A percentile compares a stretch with the other conserved stretches of the same genome.
Evolutionary conservation across 2,797 vertebrate genomes (phyloP).

Genomic region (Lepus townsendii): DNA sequence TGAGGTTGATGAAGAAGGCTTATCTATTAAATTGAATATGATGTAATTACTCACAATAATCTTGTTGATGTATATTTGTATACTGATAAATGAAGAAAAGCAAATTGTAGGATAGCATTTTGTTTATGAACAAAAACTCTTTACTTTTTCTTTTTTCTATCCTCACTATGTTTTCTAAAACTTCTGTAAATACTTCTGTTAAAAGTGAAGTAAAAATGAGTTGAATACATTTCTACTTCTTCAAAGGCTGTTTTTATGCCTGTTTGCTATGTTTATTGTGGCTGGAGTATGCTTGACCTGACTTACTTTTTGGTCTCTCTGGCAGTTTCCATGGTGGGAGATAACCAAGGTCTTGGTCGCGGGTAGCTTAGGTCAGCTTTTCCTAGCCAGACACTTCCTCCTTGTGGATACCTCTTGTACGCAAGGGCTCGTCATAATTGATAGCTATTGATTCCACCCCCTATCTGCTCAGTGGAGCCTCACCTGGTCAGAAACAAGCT

Average conservation of each 20-base stretch:
- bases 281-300: neutral
- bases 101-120: neutral
- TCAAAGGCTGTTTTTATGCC: neutral
- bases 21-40: neutral
- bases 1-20: neutral
- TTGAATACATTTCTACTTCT: neutral
- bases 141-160: neutral
- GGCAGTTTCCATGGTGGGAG: neutral
- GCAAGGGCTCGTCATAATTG: neutral
- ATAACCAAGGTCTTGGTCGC: neutral
- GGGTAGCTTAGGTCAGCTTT: neutral
- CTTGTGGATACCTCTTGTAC: neutral
- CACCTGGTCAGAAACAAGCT: neutral
- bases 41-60: neutral
- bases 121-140: neutral
- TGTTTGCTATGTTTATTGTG: neutral
- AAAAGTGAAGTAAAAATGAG: neutral
- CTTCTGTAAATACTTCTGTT: neutral
- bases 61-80: neutral
- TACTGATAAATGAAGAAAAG: neutral
- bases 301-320: neutral
- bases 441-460: neutral
- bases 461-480: neutral
- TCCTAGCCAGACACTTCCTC: neutral
- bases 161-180: constrained; percentile 20